Evolutionary conservation across 2,797 vertebrate species (phyloP).

Genomic region (Odontamblyopus lacepedii): DNA sequence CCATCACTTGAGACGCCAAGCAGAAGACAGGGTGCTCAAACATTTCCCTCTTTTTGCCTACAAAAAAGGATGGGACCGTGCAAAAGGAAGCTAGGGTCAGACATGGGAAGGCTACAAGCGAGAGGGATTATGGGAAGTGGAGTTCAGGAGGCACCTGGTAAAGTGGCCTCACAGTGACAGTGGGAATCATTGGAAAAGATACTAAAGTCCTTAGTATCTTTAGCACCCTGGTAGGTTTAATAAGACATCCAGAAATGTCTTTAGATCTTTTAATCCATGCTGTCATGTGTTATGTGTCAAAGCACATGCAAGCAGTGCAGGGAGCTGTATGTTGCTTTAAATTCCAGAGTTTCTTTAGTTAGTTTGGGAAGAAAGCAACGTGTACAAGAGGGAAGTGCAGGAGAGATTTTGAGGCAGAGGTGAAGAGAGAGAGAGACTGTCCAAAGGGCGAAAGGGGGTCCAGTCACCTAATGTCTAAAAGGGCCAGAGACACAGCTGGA

Average conservation of each 20-base stretch:
- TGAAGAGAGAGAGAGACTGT: slow-evolving; percentile 43
- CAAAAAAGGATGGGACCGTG: slow-evolving; percentile 99
- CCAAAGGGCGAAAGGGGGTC: slow-evolving; percentile 28
- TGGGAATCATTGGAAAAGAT: slow-evolving; percentile 86
- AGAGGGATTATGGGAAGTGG: slow-evolving; percentile 77
- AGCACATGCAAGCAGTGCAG: slow-evolving; percentile 88
- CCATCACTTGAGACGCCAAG: slow-evolving; percentile 99
- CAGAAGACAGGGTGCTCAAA: slow-evolving; percentile 99
- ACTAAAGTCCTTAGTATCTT: slow-evolving; percentile 98
- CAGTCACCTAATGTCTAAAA: slow-evolving; percentile 77
- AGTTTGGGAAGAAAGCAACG: slow-evolving; percentile 82
- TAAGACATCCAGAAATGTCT: slow-evolving; percentile 48
- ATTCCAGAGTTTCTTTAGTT: slow-evolving; percentile 90
- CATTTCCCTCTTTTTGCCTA: slow-evolving; percentile 99
- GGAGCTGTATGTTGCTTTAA: slow-evolving; percentile 89
- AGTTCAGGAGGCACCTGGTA: slow-evolving; percentile 36
- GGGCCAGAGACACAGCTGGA: slow-evolving; percentile 62
- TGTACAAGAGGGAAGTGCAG: slow-evolving; percentile 76
- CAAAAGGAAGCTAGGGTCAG: slow-evolving; percentile 97
- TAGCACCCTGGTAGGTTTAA: slow-evolving; percentile 87
- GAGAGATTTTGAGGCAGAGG: slow-evolving; percentile 54
- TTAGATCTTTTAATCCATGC: slow-evolving; percentile 76
- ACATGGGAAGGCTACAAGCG: slow-evolving; percentile 90
- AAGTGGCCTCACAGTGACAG: slow-evolving; percentile 82
- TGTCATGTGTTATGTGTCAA: slow-evolving; percentile 75